These are phyloP conservation scores for Gymnocheta viridis DNA, from an alignment of 2,888 invertebrate genomes.

Conservation along the genomic window DNA sequence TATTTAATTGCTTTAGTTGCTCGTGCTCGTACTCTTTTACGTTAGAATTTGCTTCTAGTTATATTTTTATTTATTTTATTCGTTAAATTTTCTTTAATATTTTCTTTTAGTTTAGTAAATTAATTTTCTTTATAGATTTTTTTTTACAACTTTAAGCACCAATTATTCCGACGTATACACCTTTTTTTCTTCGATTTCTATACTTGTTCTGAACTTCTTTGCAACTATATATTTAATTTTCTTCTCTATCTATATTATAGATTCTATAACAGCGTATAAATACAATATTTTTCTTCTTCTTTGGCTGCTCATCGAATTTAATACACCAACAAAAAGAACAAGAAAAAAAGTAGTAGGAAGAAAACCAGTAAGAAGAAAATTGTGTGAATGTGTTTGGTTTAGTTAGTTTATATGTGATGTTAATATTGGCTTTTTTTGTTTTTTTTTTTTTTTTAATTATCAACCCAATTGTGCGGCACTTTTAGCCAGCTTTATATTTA, in stretches of 20 bases:
- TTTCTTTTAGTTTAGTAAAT: constrained; percentile 9
- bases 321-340: constrained; percentile 59
- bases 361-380: constrained; percentile 35
- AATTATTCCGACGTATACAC: constrained; percentile 69
- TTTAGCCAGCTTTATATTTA: constrained; percentile 71
- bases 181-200: constrained; percentile 66
- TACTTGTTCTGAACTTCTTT: constrained; percentile 57
- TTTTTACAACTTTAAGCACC: constrained; percentile 47
- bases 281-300: constrained; percentile 60
- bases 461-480: constrained; percentile 81
- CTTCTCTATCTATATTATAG: constrained; percentile 67
- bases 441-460: constrained; percentile 66
- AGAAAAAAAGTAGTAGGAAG: background rate
- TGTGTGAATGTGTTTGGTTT: constrained; percentile 32
- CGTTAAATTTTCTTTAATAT: constrained; percentile 26
- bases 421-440: background rate
- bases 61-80: constrained; percentile 2
- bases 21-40: constrained; percentile 7
- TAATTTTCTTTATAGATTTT: background rate
- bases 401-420: constrained; percentile 32
- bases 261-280: constrained; percentile 62
- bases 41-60: constrained; percentile 16
- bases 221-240: constrained; percentile 56
- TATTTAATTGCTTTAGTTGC: constrained; percentile 3
- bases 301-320: constrained; percentile 67